Percentiles rank a stretch among this genome's conserved stretches.
Evolutionary conservation across 2,888 invertebrate species (phyloP).

Genomic region (Drosophila nr. medialis): DNA sequence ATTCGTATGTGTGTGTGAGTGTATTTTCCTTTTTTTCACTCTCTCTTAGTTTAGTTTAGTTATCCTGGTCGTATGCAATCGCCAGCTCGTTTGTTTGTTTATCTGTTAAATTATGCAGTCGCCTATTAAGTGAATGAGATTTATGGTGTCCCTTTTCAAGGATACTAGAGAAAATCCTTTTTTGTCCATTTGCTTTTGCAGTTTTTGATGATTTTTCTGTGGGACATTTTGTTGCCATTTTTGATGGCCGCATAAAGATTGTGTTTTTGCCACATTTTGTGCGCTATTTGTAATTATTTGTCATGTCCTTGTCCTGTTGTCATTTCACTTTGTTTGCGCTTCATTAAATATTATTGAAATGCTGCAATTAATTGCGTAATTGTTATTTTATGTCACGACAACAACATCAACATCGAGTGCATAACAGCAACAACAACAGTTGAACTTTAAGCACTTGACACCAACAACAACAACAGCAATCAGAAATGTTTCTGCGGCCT

Average conservation of each 20-base stretch:
- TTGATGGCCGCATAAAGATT: conserved; percentile 16
- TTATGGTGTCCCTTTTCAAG: conserved; percentile 59
- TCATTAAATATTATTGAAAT: conserved; percentile 80
- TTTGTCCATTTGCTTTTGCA: conserved; percentile 30
- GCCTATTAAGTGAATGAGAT: conserved; percentile 79
- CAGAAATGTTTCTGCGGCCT: conserved; percentile 27
- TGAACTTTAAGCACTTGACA: conserved; percentile 68
- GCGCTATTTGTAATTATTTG: conserved; percentile 68
- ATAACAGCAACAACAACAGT: conserved; percentile 23
- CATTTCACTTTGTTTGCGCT: conserved; percentile 78
- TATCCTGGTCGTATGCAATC: conserved; percentile 45
- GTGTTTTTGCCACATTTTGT: conserved; percentile 21
- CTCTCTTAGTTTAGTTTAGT: conserved; percentile 6
- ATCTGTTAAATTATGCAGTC: conserved; percentile 80
- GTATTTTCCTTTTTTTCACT: conserved; percentile 2
- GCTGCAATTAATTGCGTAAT: conserved; percentile 79
- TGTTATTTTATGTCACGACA: conserved; percentile 75
- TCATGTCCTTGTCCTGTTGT: conserved; percentile 54
- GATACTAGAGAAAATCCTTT: conserved; percentile 30
- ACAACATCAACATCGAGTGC: conserved; percentile 25
- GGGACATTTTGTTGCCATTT: conserved; percentile 6
- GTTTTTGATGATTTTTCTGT: conserved; percentile 5
- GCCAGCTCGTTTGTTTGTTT: conserved; percentile 72
- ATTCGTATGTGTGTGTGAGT: conserved; percentile 15
- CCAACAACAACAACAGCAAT: conserved; percentile 20